Percentiles rank a stretch among this genome's conserved stretches.
These are phyloP conservation scores for Omphaloscelis lunosa DNA, from an alignment of 2,888 invertebrate species.

Conservation along the genomic window DNA sequence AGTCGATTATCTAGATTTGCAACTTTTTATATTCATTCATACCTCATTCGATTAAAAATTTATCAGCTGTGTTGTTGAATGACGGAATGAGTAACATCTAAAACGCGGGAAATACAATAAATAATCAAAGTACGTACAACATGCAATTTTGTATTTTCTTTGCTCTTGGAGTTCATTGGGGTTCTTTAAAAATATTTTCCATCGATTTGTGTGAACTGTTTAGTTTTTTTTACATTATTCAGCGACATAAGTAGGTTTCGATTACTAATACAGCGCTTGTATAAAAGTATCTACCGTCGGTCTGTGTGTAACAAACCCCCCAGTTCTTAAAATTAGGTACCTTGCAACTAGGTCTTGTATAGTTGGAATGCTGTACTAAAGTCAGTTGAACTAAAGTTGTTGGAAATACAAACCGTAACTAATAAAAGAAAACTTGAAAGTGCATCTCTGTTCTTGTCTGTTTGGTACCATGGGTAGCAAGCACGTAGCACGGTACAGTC, in stretches of 20 bases:
- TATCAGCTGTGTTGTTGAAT: constrained; percentile 13
- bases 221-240: not conserved
- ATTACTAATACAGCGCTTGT: not conserved
- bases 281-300: not conserved
- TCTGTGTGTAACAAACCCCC: not conserved
- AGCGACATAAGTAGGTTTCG: not conserved
- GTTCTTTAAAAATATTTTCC: not conserved
- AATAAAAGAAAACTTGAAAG: not conserved
- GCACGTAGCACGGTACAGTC: not conserved
- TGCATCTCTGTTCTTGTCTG: not conserved
- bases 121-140: constrained; percentile 1
- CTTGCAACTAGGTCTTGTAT: not conserved
- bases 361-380: not conserved
- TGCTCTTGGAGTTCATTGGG: not conserved
- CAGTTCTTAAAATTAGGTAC: not conserved
- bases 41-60: not conserved
- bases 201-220: not conserved
- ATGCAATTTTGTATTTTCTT: no score
- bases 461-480: not conserved
- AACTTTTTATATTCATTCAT: not conserved
- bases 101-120: constrained; percentile 26
- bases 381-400: not conserved
- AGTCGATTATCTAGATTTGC: not conserved
- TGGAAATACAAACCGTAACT: not conserved
- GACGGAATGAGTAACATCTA: not conserved